Base-by-base conservation (phyloP, 2,888 invertebrate species). In the Euplagia quadripunctaria region DNA sequence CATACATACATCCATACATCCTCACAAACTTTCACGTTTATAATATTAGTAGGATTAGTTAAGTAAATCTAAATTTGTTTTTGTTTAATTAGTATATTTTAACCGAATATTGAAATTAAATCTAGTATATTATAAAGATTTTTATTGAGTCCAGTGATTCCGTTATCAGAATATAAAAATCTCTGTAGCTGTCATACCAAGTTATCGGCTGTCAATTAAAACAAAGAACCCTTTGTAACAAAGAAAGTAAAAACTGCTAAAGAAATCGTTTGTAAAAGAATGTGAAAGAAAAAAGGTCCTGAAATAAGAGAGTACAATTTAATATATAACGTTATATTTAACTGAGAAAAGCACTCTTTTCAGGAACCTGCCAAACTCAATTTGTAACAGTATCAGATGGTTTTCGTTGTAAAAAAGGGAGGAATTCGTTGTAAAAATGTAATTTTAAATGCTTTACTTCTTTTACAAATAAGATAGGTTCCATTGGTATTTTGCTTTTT, bases 371-470 rank as follows among this genome's bases (percentile, higher is more conserved):
- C 1, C 49, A 63, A 64, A 68, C 20, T 66, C 49, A 58, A 58
- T 69, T 64, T 31, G 58, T 51, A 55, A 58, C 31, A 46, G n/a
- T 72, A 72, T 72, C 64, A 64, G 61, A 64, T 52, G 46, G 55
- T 49, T 58, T 64, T 69, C n/a, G 42, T 63, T 64, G 63, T 68
- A 41, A 71, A 70, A 52, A 14, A 31, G 31, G 31, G 31, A 31
- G 31, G 14, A 4, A 52, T 52, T 5, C 41, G 43, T 46, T 58
- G 46, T 11, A 49, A 58, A 66, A 61, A 58, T 17, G 52, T 52
- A 52, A 52, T 7, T 7, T 17, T 2, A 6, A 52, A 12, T 6
- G 14, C 8, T 51, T 51, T 49, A 11, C 14, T 51, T 51, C 12
- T 51, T 51, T 51, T 51, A 51, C 14, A 51, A 4, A 14, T 51